Evolutionary conservation across 2,797 vertebrate species (phyloP), one percentile per base, ranked within the genome.

Genomic region (Centroberyx gerrardi): DNA sequence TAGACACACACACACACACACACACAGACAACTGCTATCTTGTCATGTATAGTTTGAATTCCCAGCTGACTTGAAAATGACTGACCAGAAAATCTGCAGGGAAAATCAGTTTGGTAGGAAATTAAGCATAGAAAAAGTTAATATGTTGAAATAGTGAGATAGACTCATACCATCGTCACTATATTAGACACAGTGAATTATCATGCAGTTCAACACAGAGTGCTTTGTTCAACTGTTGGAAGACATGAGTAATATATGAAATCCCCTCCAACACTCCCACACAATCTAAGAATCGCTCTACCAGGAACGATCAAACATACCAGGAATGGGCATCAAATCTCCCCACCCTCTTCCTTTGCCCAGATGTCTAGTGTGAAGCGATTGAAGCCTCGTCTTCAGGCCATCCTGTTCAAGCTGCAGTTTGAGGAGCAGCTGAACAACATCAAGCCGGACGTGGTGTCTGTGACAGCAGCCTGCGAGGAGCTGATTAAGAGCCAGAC

Each of bases 391-490:
- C 94, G 97, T 13, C 96, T 98, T 68, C 90, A 90, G 8, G 93
- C 96, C 86, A 97, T 97, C 88, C 94, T 94, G 80, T 98, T 98
- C 93, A 95, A 92, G 92, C 92, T 98, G 42, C 96, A 97, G 83
- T 98, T 98, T 80, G 95, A 94, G 18, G 97, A 98, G 81, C 97
- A 97, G 80, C 91, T 98, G 55, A 96, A 95, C 88, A 98, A 97
- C 81, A 93, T 98, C 68, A 98, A 98, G 90, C 97, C 97, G 0
- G 96, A 98, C 74, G 95, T 98, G 6, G 97, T 98, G 74, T 95
- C 97, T 0, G 97, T 98, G 71, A 97, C 96, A 0, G 97, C 97
- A 0, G 97, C 97, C 0, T 98, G 97, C 2, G 97, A 98, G 84
- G 97, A 98, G 81, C 74, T 98, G 51, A 93, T 76, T 1, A 94